Percentiles rank a stretch among this genome's conserved stretches.
Evolutionary conservation across 2,888 invertebrate species (phyloP).

Genomic region (Stenotaenia linearis): DNA sequence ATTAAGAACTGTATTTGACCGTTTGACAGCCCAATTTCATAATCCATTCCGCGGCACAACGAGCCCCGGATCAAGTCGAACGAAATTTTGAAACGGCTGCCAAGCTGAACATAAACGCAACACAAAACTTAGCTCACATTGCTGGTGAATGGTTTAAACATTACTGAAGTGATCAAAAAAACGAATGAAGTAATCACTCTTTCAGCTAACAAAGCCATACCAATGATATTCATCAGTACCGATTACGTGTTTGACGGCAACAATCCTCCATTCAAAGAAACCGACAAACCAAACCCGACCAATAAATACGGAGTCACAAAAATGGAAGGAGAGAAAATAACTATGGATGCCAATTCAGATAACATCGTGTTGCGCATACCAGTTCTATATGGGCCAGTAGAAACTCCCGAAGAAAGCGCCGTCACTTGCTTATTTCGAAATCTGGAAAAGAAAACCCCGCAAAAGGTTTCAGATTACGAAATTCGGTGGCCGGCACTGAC

Average conservation of each 20-base stretch:
- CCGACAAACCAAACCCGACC: slow-evolving; percentile 49
- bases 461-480: slow-evolving; percentile 49
- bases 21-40: slow-evolving; percentile 46
- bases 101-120: slow-evolving; percentile 49
- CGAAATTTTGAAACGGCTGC: slow-evolving; percentile 46
- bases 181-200: background rate
- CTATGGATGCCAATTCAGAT: slow-evolving; percentile 45
- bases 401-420: slow-evolving; percentile 51
- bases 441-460: slow-evolving; percentile 37
- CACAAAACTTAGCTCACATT: slow-evolving; percentile 43
- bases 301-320: slow-evolving; percentile 53
- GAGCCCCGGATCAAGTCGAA: slow-evolving; percentile 51
- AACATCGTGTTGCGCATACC: slow-evolving; percentile 52
- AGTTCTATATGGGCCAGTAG: slow-evolving; percentile 52
- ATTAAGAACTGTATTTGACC: background rate
- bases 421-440: slow-evolving; percentile 47
- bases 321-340: slow-evolving; percentile 50
- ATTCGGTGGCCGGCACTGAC: slow-evolving; percentile 50
- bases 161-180: background rate
- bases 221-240: slow-evolving; percentile 52
- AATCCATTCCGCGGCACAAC: slow-evolving; percentile 52
- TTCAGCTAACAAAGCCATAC: slow-evolving; percentile 43
- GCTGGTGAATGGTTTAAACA: slow-evolving; percentile 40
- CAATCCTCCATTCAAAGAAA: slow-evolving; percentile 49
- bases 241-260: slow-evolving; percentile 56